Evolutionary conservation across 2,113 vertebrate species (phyloP).

Genomic region (Sceloporus tristichus): DNA sequence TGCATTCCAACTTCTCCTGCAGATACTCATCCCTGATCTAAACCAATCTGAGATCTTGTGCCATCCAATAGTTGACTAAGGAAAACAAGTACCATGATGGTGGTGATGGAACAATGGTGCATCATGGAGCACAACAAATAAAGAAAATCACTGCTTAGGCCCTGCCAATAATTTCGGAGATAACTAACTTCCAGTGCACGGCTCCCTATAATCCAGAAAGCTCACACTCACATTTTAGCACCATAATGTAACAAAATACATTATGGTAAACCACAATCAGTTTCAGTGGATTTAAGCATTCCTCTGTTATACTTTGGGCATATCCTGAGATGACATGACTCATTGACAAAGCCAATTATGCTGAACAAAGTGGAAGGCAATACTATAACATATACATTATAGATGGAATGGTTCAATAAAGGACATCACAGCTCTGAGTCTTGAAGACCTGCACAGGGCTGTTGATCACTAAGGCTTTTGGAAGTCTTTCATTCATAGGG

Average conservation of each 20-base stretch:
- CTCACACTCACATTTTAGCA: neutral
- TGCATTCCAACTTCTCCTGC: too few relatives aligned
- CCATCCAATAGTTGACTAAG: neutral
- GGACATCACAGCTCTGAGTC: too few relatives aligned
- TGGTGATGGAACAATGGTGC: too few relatives aligned
- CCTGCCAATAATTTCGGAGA: neutral
- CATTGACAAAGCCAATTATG: too few relatives aligned
- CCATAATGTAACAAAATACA: neutral
- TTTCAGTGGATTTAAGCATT: slow-evolving; percentile 1
- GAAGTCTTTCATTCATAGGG: too few relatives aligned
- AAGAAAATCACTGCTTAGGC: neutral
- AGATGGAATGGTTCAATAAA: too few relatives aligned
- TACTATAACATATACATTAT: too few relatives aligned
- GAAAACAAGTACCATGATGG: neutral
- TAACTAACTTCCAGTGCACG: neutral
- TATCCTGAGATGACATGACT: too few relatives aligned
- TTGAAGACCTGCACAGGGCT: too few relatives aligned
- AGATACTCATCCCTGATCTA: neutral
- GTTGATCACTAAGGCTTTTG: too few relatives aligned
- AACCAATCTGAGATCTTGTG: neutral
- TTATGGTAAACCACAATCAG: neutral
- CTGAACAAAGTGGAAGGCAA: too few relatives aligned
- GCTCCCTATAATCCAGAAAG: neutral
- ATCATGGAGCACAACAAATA: neutral
- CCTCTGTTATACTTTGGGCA: neutral